Percentiles rank a stretch among this genome's conserved stretches.
Evolutionary conservation across 2,888 invertebrate species (phyloP).

Genomic region (Itoplectis maculator): DNA sequence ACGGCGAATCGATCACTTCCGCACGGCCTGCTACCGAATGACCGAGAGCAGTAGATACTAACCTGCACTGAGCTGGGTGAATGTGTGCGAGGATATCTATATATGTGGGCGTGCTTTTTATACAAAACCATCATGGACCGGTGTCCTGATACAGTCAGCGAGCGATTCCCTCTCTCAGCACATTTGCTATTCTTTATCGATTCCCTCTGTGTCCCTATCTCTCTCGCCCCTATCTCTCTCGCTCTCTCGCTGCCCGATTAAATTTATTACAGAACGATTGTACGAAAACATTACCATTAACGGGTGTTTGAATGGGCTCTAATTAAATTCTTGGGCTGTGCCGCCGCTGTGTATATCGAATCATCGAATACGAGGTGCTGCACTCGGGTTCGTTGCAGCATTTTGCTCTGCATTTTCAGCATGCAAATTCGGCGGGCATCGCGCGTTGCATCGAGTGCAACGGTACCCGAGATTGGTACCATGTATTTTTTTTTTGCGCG

Average conservation of each 20-base stretch:
- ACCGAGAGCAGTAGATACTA: conserved; percentile 29
- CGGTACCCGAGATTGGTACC: too few relatives aligned
- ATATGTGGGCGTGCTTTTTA: neutral
- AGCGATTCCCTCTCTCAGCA: conserved; percentile 1
- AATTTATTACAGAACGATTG: conserved; percentile 12
- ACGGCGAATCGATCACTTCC: conserved; percentile 52
- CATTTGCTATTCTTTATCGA: conserved; percentile 1
- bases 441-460: too few relatives aligned
- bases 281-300: conserved; percentile 17
- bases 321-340: neutral
- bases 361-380: neutral
- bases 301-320: conserved; percentile 1
- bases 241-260: conserved; percentile 1
- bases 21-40: conserved; percentile 45
- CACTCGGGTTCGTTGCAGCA: too few relatives aligned
- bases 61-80: neutral
- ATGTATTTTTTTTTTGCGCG: too few relatives aligned
- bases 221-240: too few relatives aligned
- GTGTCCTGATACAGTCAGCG: conserved; percentile 1
- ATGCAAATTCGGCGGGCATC: too few relatives aligned
- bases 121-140: conserved; percentile 7
- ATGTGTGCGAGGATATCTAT: neutral
- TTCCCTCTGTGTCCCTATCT: too few relatives aligned
- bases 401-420: too few relatives aligned
- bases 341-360: neutral